Evolutionary conservation across 1,140 invertebrate species (phyloP), one percentile per base, ranked within the genome.

Genomic region (Caenorhabditis brenneri): DNA sequence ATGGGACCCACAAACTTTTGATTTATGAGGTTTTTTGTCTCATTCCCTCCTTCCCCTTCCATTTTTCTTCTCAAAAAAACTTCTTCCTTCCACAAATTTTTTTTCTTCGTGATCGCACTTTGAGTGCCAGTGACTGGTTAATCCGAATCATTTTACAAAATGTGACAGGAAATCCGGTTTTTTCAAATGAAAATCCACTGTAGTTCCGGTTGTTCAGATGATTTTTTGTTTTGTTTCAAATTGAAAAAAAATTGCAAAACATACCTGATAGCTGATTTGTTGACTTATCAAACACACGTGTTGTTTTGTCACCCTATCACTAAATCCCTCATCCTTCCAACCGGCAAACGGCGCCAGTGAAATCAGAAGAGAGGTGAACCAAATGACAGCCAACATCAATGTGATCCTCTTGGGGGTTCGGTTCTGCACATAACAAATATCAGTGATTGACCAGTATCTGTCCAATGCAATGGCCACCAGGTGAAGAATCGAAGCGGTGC

Each of bases 401-500:
- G 95, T 94, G 88, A 99, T 97, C 87, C 93, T 92, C 83, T 88
- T 88, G 58, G 94, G 93, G 88, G 95, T 96, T 88, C 96, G 93
- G 53, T 94, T 94, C 91, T 96, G 95, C 88, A 96, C 95, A 92
- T 98, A 97, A 92, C 96, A 95, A 81, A 97, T 94, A 91, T 96
- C 94, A 53, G 96, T 97, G 86, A 98, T 96, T 80, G 96, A 95
- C 96, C 96, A 97, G 91, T 97, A 98, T 91, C 95, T 94, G 92
- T 97, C 96, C n/a, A 96, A 92, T 53, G 96, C 96, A 84, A 97
- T 97, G 83, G 95, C 95, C 12, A 97, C 95, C n/a, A 97, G 93
- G 92, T 97, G 96, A 5, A 97, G 92, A 88, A 97, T 97, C 33
- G 95, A 96, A 7, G 96, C 95, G 1, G 96, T 97, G 91, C 96